A percentile compares a stretch with the other conserved stretches of the same genome.
These are phyloP conservation scores for Cryptoprocta ferox DNA, from an alignment of 2,797 vertebrate species.

Conservation along the genomic window DNA sequence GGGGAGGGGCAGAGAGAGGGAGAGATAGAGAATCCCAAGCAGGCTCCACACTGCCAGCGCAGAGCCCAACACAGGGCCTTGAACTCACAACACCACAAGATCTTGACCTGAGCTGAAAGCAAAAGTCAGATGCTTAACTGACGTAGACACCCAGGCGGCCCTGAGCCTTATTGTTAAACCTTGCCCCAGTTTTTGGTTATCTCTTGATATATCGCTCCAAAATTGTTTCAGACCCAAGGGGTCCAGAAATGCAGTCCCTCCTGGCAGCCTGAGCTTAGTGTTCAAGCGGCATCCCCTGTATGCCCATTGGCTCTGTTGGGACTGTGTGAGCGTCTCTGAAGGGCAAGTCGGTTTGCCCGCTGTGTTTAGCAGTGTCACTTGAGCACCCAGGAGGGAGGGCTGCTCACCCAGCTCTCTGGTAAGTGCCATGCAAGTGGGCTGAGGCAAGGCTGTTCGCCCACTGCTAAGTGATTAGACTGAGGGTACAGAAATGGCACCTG, in stretches of 20 bases:
- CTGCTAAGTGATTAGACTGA: background rate
- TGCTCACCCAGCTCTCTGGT: too few relatives aligned
- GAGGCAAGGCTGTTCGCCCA: background rate
- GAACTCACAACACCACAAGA: too few relatives aligned
- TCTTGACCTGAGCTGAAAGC: too few relatives aligned
- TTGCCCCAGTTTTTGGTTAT: background rate
- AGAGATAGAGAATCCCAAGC: too few relatives aligned
- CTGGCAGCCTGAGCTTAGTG: background rate
- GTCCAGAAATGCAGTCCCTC: background rate
- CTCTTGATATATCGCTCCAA: background rate
- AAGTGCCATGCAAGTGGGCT: background rate
- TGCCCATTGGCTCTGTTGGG: background rate
- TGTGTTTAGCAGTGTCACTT: background rate
- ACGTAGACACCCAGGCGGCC: too few relatives aligned
- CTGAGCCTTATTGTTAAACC: background rate
- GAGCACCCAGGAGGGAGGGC: background rate
- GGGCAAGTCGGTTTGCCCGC: background rate
- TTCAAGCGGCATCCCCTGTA: background rate
- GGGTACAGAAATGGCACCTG: background rate
- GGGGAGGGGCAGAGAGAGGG: too few relatives aligned
- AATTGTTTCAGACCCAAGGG: background rate
- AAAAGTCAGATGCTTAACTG: too few relatives aligned
- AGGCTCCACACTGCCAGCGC: too few relatives aligned
- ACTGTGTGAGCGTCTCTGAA: background rate
- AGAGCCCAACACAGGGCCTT: too few relatives aligned